A percentile compares a stretch with the other conserved stretches of the same genome.
These are phyloP conservation scores for Petrocephalus sullivani DNA, from an alignment of 2,797 vertebrate genomes.

Conservation along the genomic window DNA sequence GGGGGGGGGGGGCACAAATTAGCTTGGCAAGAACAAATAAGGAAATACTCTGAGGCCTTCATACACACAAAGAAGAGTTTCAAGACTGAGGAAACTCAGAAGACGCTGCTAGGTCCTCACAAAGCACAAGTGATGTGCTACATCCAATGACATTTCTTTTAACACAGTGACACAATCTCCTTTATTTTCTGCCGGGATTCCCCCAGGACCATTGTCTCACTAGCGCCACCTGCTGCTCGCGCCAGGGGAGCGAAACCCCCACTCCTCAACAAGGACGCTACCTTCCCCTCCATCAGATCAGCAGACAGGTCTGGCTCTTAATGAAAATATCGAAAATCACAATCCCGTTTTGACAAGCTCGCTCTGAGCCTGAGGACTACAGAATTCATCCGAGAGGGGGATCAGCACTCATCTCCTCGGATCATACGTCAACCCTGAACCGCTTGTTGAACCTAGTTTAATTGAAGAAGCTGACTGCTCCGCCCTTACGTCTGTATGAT, in stretches of 20 bases:
- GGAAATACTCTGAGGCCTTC: neutral
- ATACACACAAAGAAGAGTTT: neutral
- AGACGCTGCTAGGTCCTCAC: neutral
- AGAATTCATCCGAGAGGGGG: neutral
- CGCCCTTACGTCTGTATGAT: neutral
- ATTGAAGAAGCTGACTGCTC: neutral
- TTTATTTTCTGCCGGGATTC: neutral
- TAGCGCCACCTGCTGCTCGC: neutral
- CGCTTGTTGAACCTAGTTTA: neutral
- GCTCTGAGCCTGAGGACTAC: neutral
- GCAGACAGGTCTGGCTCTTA: neutral
- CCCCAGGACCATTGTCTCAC: neutral
- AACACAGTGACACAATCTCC: neutral
- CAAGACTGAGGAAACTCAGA: neutral
- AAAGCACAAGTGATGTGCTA: neutral
- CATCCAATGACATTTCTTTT: neutral
- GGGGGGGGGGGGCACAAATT: neutral
- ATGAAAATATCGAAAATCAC: neutral
- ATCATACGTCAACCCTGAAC: neutral
- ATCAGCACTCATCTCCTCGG: neutral
- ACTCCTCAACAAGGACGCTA: neutral
- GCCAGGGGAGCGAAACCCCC: neutral
- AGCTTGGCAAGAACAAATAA: neutral
- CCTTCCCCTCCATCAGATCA: neutral
- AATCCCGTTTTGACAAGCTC: neutral